These are phyloP conservation scores for Clarias macrocephalus DNA, from an alignment of 2,113 vertebrate genomes.

Conservation along the genomic window DNA sequence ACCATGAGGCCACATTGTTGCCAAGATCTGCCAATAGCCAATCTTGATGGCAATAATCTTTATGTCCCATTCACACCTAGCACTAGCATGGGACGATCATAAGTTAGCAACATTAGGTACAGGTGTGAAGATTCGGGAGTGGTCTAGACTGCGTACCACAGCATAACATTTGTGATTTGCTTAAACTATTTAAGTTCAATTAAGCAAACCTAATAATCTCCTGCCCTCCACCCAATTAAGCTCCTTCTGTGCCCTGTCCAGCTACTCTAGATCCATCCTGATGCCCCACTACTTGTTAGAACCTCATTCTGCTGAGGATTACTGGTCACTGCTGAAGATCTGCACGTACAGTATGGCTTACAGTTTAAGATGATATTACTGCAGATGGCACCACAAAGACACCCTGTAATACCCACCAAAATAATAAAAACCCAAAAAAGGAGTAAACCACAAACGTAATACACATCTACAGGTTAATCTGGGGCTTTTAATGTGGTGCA, in stretches of 20 bases:
- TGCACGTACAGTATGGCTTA: too few relatives aligned
- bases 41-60: neutral
- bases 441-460: too few relatives aligned
- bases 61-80: neutral
- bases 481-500: too few relatives aligned
- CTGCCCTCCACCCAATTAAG: too few relatives aligned
- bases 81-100: neutral
- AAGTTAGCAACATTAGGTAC: neutral
- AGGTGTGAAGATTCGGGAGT: neutral
- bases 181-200: too few relatives aligned
- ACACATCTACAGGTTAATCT: too few relatives aligned
- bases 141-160: neutral
- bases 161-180: neutral
- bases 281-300: neutral
- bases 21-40: neutral
- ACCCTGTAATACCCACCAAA: too few relatives aligned
- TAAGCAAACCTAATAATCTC: too few relatives aligned
- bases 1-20: neutral
- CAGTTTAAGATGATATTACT: too few relatives aligned
- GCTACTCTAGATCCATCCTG: neutral
- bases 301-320: neutral
- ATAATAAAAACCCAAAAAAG: too few relatives aligned
- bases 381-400: too few relatives aligned
- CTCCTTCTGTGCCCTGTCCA: too few relatives aligned
- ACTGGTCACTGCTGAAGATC: neutral